Evolutionary conservation across 1,140 invertebrate species (phyloP).

Genomic region (Hyphantria cunea): DNA sequence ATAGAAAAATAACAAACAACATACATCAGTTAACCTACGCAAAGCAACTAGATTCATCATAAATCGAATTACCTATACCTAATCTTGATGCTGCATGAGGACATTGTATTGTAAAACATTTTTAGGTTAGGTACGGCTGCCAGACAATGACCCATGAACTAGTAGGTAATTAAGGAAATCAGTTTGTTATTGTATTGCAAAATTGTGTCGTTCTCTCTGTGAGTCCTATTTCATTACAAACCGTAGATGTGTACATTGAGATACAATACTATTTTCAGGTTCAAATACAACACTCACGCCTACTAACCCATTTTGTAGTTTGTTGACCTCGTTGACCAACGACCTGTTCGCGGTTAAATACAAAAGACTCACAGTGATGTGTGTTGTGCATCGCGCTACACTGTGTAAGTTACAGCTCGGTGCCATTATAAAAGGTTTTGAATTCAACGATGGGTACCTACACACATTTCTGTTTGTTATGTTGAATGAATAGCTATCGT

Average conservation of each 20-base stretch:
- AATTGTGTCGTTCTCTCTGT: not conserved
- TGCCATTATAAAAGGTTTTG: slow-evolving; percentile 10
- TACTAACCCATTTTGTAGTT: slow-evolving; percentile 50
- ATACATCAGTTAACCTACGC: too few relatives aligned
- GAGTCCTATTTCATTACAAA: slow-evolving; percentile 1
- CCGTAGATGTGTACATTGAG: slow-evolving; percentile 1
- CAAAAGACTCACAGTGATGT: slow-evolving; percentile 34
- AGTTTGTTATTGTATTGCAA: not conserved
- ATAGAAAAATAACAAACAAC: too few relatives aligned
- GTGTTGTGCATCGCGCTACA: slow-evolving; percentile 21
- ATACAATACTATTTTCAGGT: slow-evolving; percentile 36
- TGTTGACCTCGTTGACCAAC: slow-evolving; percentile 56
- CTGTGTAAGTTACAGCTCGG: slow-evolving; percentile 15
- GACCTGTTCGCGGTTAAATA: slow-evolving; percentile 38
- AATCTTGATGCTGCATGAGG: too few relatives aligned
- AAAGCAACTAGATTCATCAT: too few relatives aligned
- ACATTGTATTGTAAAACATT: too few relatives aligned
- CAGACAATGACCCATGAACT: not conserved
- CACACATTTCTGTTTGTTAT: too few relatives aligned
- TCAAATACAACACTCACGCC: slow-evolving; percentile 34
- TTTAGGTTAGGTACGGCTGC: too few relatives aligned
- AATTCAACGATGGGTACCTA: not conserved
- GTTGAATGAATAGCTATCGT: too few relatives aligned
- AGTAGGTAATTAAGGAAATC: not conserved
- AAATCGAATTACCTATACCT: too few relatives aligned